Evolutionary conservation across 2,113 vertebrate genomes (phyloP).

Genomic region (Shinisaurus crocodilurus): DNA sequence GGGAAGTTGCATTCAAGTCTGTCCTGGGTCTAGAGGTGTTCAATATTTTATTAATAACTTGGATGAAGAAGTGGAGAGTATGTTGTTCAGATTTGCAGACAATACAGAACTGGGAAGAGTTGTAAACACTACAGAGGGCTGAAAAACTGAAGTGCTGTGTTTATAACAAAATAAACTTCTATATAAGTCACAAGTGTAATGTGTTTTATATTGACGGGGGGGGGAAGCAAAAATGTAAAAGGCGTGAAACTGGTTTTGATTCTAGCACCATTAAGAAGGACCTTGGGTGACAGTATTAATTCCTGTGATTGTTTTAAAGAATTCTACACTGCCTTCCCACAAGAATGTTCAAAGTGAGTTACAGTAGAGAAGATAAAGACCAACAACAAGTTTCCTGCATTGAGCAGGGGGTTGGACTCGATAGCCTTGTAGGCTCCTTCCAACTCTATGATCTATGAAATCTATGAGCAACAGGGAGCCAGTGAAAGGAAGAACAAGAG

Average conservation of each 20-base stretch:
- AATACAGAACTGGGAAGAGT: slow-evolving; percentile 1
- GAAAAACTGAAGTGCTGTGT: not conserved
- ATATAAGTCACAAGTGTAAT: not conserved
- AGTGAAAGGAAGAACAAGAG: not conserved
- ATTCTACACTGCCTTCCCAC: not conserved
- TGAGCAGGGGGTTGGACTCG: no score
- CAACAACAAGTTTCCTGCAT: no score
- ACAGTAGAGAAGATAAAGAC: not conserved
- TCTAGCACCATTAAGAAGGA: not conserved
- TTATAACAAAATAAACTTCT: not conserved
- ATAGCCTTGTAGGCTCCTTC: no score
- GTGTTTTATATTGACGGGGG: not conserved
- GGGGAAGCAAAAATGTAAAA: not conserved
- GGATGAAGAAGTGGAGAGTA: not conserved
- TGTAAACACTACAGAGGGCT: not conserved
- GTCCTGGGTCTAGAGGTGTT: not conserved
- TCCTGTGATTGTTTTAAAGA: not conserved
- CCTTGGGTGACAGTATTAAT: not conserved
- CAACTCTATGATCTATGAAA: no score
- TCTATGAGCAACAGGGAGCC: not conserved
- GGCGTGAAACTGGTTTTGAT: not conserved
- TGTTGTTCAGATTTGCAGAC: slow-evolving; percentile 2
- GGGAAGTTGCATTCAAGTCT: not conserved
- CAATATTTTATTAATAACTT: slow-evolving; percentile 21
- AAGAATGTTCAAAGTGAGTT: not conserved